phyloP scores from a whole-genome alignment of 2,888 invertebrate species.

The Balanococcus diminutus region DNA sequence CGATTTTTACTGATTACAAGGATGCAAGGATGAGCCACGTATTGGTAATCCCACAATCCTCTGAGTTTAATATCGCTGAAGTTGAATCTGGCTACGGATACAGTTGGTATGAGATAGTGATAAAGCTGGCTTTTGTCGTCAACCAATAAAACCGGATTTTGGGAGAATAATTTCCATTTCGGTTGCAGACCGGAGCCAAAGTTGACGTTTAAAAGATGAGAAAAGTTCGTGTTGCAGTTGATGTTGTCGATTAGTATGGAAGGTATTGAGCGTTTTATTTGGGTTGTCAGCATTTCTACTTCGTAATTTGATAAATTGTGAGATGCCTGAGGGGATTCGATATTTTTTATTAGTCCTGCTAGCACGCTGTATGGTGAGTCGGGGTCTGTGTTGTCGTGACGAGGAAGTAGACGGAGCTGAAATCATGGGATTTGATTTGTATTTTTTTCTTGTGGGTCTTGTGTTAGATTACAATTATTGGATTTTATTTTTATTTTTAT shows the following conservation, averaged over 20 bases:
- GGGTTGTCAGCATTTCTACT: neutral
- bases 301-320: neutral
- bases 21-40: too few relatives aligned
- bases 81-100: neutral
- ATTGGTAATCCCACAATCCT: neutral
- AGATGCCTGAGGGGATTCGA: neutral
- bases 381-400: neutral
- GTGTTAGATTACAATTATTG: too few relatives aligned
- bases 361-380: neutral
- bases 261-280: neutral
- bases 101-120: neutral
- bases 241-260: neutral
- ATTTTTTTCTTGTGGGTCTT: too few relatives aligned
- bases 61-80: neutral
- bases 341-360: neutral
- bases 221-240: neutral
- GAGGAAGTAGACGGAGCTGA: too few relatives aligned
- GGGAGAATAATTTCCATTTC: neutral
- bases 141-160: neutral
- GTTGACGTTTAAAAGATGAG: neutral
- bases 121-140: neutral
- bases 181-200: neutral
- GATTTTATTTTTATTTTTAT: too few relatives aligned
- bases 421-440: too few relatives aligned
- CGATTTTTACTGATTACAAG: neutral